Evolutionary conservation across 2,888 invertebrate species (phyloP).

Genomic region (Drosophila ochracea): DNA sequence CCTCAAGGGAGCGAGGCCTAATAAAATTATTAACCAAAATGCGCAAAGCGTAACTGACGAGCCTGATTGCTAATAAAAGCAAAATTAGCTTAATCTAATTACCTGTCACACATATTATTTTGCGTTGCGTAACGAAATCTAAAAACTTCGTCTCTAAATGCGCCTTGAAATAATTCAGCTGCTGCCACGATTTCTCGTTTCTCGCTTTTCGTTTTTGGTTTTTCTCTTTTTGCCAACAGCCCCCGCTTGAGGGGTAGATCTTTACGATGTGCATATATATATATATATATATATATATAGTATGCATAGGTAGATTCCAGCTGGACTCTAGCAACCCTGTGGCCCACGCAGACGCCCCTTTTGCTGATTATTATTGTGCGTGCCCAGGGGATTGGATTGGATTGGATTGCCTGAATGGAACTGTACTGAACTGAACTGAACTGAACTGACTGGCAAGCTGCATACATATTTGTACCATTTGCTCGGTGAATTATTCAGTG

Average conservation of each 20-base stretch:
- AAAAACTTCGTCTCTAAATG: slow-evolving; percentile 16
- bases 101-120: slow-evolving; percentile 81
- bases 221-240: not conserved
- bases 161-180: slow-evolving; percentile 49
- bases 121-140: slow-evolving; percentile 55
- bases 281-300: not conserved
- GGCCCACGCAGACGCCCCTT: slow-evolving; percentile 37
- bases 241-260: slow-evolving; percentile 4
- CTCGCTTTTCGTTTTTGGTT: not conserved
- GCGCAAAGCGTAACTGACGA: slow-evolving; percentile 45
- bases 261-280: not conserved
- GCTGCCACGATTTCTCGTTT: slow-evolving; percentile 20
- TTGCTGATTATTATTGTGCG: slow-evolving; percentile 77
- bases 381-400: slow-evolving; percentile 65
- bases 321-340: slow-evolving; percentile 46
- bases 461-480: slow-evolving; percentile 58
- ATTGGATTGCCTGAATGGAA: slow-evolving; percentile 10
- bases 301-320: slow-evolving; percentile 14
- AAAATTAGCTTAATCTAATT: slow-evolving; percentile 83
- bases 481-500: slow-evolving; percentile 75
- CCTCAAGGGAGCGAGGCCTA: slow-evolving; percentile 26
- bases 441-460: slow-evolving; percentile 42
- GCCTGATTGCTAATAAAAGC: slow-evolving; percentile 77
- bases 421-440: slow-evolving; percentile 1
- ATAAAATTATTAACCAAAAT: slow-evolving; percentile 77